These are phyloP conservation scores for Ploceus nigricollis DNA, from an alignment of 2,113 vertebrate species.

Conservation along the genomic window DNA sequence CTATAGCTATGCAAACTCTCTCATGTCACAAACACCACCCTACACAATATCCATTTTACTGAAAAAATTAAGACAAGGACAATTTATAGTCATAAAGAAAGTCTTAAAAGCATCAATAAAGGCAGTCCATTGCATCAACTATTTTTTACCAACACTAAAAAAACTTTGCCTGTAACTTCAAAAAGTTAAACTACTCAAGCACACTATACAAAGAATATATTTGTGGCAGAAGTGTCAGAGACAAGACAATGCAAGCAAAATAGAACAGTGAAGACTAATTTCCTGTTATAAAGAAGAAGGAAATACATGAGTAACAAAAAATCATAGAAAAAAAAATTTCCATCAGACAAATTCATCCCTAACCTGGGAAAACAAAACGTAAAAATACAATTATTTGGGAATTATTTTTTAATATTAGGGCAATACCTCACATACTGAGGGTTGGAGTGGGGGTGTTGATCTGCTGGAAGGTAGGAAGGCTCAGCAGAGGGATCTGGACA, in stretches of 20 bases:
- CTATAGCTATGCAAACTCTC: neutral
- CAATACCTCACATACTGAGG: neutral
- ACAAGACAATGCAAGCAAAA: neutral
- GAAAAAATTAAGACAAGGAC: neutral
- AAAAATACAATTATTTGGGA: neutral
- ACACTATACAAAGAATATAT: neutral
- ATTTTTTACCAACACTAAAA: neutral
- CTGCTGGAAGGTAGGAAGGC: neutral
- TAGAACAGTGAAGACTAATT: neutral
- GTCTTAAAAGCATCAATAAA: neutral
- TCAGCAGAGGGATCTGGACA: neutral
- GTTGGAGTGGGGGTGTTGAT: neutral
- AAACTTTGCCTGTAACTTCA: neutral
- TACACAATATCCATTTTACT: neutral
- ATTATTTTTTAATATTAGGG: neutral
- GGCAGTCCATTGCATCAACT: neutral
- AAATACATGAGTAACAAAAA: neutral
- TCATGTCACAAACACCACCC: neutral
- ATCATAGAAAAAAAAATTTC: neutral
- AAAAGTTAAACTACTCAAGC: neutral
- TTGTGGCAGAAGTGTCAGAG: neutral
- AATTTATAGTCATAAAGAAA: neutral
- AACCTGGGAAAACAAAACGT: neutral
- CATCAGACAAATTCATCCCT: neutral
- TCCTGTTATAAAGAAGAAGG: neutral